Conservation (phyloP, 2,888 invertebrate genomes). For the Hypomecis punctinalis region DNA sequence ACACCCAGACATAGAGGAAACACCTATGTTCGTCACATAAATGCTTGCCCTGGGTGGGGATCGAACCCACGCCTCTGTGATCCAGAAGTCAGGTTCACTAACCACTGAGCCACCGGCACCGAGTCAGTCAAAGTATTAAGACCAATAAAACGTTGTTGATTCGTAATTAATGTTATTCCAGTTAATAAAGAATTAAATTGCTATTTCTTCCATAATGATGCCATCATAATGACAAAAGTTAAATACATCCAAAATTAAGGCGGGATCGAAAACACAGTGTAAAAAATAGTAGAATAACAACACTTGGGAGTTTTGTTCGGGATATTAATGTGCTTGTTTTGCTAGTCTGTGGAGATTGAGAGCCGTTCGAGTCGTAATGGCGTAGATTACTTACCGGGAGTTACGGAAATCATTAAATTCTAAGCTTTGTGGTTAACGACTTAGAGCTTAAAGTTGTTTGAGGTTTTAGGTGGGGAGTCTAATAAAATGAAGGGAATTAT, state of each 20-base stretch:
- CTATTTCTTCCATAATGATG: not conserved
- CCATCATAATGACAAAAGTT: not conserved
- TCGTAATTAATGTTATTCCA: too few species aligned
- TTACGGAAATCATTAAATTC: not conserved
- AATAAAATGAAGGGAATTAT: not conserved
- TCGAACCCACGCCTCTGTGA: too few species aligned
- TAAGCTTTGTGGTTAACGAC: constrained; percentile 7
- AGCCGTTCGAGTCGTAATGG: constrained; percentile 22
- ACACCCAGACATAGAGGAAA: too few species aligned
- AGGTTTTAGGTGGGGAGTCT: not conserved
- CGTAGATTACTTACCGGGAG: constrained; percentile 16
- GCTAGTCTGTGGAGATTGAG: constrained; percentile 28
- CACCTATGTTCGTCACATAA: too few species aligned
- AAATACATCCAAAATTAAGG: not conserved
- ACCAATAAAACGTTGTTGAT: too few species aligned
- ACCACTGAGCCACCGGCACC: too few species aligned
- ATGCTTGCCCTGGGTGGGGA: too few species aligned
- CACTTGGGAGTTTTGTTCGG: constrained; percentile 21
- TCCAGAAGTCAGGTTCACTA: too few species aligned
- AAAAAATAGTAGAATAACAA: constrained; percentile 27
- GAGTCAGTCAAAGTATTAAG: too few species aligned
- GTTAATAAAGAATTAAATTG: not conserved
- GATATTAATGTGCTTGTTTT: constrained; percentile 31
- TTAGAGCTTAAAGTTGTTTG: not conserved
- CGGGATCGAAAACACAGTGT: constrained; percentile 16